These are phyloP conservation scores for Drosophila parabipectinata DNA, from an alignment of 1,140 invertebrate species.

Conservation along the genomic window DNA sequence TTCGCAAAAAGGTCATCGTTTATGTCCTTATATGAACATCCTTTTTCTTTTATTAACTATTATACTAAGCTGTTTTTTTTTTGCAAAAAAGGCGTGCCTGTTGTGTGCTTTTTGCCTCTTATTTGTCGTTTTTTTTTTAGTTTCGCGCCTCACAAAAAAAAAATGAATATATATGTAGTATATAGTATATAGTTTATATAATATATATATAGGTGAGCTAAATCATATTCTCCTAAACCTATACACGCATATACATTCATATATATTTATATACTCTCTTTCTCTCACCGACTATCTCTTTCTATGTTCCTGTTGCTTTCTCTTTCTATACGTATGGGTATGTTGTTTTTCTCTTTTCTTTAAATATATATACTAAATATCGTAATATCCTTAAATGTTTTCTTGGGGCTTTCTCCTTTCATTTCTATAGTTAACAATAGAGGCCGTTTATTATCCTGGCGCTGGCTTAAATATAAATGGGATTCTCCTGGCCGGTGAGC, in stretches of 20 bases:
- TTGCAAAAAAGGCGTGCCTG: conserved; percentile 61
- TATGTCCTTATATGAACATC: conserved; percentile 10
- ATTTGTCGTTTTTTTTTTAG: conserved; percentile 68
- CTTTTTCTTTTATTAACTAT: conserved; percentile 55
- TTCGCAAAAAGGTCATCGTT: conserved; percentile 73
- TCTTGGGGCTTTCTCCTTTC: background rate
- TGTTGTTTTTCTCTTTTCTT: background rate
- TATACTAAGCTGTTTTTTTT: conserved; percentile 61
- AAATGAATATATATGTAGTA: conserved; percentile 28
- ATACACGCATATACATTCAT: conserved; percentile 56
- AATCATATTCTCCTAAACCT: conserved; percentile 58
- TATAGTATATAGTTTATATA: conserved; percentile 33
- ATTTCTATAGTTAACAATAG: conserved; percentile 67
- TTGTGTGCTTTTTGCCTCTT: conserved; percentile 47
- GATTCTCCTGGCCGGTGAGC: conserved; percentile 99
- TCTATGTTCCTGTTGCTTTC: conserved; percentile 11
- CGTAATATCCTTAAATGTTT: conserved; percentile 35
- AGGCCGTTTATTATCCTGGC: conserved; percentile 41
- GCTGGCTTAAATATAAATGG: conserved; percentile 95
- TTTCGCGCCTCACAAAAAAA: conserved; percentile 53
- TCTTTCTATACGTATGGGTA: conserved; percentile 36
- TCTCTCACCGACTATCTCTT: conserved; percentile 16
- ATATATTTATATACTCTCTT: conserved; percentile 19
- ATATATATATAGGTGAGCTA: conserved; percentile 53
- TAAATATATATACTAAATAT: conserved; percentile 44